phyloP scores from a whole-genome alignment of 1,140 invertebrate species.

The Mylabris phalerata region DNA sequence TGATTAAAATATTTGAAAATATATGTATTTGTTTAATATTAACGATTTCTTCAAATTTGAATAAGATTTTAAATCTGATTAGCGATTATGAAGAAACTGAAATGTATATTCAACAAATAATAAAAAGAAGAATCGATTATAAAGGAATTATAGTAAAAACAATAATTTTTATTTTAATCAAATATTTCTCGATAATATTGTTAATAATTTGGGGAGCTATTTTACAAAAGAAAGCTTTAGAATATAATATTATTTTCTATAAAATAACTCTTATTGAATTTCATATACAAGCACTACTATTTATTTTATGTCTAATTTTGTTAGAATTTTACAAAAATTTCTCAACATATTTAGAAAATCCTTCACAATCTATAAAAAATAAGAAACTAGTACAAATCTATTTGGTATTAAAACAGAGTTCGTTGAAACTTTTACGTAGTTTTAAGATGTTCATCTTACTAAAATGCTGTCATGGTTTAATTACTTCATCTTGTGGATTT shows the following conservation, averaged over 20 bases:
- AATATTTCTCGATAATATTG: not conserved
- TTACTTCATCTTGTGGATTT: not conserved
- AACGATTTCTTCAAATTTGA: too few relatives aligned
- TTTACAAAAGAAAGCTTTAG: too few relatives aligned
- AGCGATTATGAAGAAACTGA: too few relatives aligned
- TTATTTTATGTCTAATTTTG: not conserved
- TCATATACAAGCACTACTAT: not conserved
- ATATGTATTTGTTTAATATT: not conserved
- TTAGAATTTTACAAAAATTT: not conserved
- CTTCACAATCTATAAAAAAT: not conserved
- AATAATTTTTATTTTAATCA: too few relatives aligned
- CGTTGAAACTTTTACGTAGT: not conserved
- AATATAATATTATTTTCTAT: too few relatives aligned
- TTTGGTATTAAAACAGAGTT: not conserved
- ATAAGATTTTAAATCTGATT: too few relatives aligned
- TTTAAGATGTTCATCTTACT: not conserved
- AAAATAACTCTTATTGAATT: too few relatives aligned
- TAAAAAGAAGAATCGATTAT: too few relatives aligned
- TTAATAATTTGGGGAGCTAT: too few relatives aligned
- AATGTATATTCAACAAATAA: too few relatives aligned
- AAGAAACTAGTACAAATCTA: not conserved
- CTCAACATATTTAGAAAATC: not conserved
- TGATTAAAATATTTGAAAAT: not conserved
- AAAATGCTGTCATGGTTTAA: not conserved
- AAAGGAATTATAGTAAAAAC: too few relatives aligned